A percentile compares a stretch with the other conserved stretches of the same genome.
These are phyloP conservation scores for Gambusia affinis DNA, from an alignment of 2,113 vertebrate species.

Conservation along the genomic window DNA sequence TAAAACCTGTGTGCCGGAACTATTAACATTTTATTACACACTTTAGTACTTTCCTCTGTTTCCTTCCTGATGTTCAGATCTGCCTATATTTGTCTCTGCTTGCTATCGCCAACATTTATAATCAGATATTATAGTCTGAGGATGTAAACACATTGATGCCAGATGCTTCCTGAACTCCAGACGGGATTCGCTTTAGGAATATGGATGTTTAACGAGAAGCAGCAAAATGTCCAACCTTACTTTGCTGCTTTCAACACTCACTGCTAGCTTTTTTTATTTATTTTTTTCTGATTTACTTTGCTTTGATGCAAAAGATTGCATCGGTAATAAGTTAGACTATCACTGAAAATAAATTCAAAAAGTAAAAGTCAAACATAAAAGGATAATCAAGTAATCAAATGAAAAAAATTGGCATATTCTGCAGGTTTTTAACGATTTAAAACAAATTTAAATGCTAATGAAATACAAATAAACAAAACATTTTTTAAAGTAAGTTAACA, in stretches of 20 bases:
- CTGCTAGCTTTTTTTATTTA: neutral
- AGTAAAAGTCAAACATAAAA: neutral
- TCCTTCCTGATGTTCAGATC: neutral
- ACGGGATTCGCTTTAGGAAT: slow-evolving; percentile 42
- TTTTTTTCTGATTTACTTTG: slow-evolving; percentile 4
- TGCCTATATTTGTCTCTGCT: slow-evolving; percentile 1
- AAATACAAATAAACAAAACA: no score
- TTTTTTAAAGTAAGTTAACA: no score
- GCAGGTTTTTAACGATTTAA: no score
- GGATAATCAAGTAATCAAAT: no score
- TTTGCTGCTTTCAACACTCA: slow-evolving; percentile 36
- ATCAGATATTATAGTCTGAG: slow-evolving; percentile 5
- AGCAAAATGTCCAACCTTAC: slow-evolving; percentile 45
- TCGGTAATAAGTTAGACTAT: neutral
- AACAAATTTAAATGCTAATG: no score
- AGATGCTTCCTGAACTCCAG: slow-evolving; percentile 57
- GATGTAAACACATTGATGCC: slow-evolving; percentile 46
- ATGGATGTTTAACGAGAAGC: slow-evolving; percentile 17
- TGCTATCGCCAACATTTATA: slow-evolving; percentile 20
- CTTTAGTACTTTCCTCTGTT: neutral
- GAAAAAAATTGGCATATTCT: no score
- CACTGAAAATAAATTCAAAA: neutral
- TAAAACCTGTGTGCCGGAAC: neutral
- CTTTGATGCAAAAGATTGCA: neutral
- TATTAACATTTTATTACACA: slow-evolving; percentile 1